Percentiles rank a stretch among this genome's conserved stretches.
These are phyloP conservation scores for Pituophis catenifer DNA, from an alignment of 2,113 vertebrate genomes.

Conservation along the genomic window DNA sequence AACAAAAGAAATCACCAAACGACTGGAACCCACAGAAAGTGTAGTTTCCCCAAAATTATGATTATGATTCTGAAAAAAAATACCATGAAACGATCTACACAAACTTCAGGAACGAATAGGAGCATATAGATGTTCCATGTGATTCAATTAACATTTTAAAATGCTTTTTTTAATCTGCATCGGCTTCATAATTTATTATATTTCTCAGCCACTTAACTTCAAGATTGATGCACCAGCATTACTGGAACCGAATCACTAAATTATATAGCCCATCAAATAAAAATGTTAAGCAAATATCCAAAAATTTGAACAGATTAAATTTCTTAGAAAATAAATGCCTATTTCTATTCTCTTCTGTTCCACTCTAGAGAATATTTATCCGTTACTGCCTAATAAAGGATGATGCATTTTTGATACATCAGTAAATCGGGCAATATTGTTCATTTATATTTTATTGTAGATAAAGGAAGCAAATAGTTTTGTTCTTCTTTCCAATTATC, in stretches of 20 bases:
- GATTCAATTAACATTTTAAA: background rate
- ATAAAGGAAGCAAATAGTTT: background rate
- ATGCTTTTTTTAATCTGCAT: background rate
- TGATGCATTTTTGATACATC: background rate
- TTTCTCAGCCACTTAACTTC: background rate
- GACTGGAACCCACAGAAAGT: background rate
- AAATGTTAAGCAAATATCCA: background rate
- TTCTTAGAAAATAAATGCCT: background rate
- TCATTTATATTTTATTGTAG: background rate
- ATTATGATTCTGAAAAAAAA: background rate
- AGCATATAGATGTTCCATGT: background rate
- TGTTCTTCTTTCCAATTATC: background rate
- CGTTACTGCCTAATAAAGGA: background rate
- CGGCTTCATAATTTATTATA: background rate
- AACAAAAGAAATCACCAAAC: background rate
- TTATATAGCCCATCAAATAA: background rate
- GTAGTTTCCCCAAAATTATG: background rate
- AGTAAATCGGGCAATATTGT: background rate
- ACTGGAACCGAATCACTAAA: background rate
- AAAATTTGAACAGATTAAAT: background rate
- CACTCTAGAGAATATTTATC: background rate
- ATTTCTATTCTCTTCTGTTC: background rate
- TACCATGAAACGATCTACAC: background rate
- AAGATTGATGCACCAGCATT: background rate
- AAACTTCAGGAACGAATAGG: background rate